Evolutionary conservation across 2,113 vertebrate species (phyloP), one percentile per base, ranked within the genome.

Genomic region (Natator depressus): DNA sequence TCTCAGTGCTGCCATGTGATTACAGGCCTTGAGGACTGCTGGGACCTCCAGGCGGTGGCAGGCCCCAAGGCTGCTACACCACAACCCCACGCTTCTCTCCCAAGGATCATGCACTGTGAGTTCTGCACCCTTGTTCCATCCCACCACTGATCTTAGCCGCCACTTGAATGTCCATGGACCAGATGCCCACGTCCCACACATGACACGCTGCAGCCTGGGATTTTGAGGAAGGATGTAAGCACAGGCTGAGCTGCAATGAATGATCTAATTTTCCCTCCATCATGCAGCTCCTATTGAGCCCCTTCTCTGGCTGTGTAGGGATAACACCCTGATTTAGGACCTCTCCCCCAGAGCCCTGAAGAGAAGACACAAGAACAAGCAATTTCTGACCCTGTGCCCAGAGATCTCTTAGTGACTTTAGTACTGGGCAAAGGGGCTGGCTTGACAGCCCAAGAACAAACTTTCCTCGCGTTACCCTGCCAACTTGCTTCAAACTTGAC

Each of bases 391-490:
- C 82, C 57, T 75, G 55, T 65, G 29, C 42, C 6, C 49, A 69
- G 57, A 8, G 7, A 75, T 96, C 88, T 94, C 80, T 62, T 82
- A 51, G 75, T 49, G 91, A 53, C 89, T 78, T 78, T 62, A 38
- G 24, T 14, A 65, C 81, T 81, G 92, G 86, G 95, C 92, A 91
- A 82, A 90, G 85, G 72, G 59, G 76, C 11, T 22, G 24, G 59
- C 42, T 55, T 35, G 35, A 35, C 59, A 16, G 29, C 35, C 50
- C 46, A 22, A 9, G 94, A 80, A 83, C 87, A 88, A 51, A 88
- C 88, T 85, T 90, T 62, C 93, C 93, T 93, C 98, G 84, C 80
- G 78, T 88, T 91, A 72, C 83, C 29, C 38, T 20, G 29, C 78
- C 79, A 38, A 4, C 80, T 97, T 98, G 98, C 88, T 3, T 1